Evolutionary conservation across 2,797 vertebrate genomes (phyloP).

Genomic region (Mycteria americana): DNA sequence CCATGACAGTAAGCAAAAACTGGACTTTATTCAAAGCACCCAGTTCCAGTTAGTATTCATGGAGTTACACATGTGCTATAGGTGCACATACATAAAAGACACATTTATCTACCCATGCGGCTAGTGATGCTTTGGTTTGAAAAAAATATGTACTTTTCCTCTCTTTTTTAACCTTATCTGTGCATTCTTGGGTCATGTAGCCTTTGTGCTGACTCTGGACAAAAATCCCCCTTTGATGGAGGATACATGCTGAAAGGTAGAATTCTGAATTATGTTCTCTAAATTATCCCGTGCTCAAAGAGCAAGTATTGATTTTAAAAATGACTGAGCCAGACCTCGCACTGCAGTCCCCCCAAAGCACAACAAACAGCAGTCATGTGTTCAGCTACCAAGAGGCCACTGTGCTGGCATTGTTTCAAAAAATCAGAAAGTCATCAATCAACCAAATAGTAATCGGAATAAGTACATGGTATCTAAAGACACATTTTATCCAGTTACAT

Average conservation of each 20-base stretch:
- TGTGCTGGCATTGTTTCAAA: constrained; percentile 79
- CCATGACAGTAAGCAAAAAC: not conserved
- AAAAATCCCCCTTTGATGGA: constrained; percentile 82
- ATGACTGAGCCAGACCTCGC: constrained; percentile 91
- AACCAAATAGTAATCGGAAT: constrained; percentile 73
- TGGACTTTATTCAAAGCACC: not conserved
- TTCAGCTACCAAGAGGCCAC: constrained; percentile 69
- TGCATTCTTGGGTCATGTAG: constrained; percentile 73
- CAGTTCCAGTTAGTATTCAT: not conserved
- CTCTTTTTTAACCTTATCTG: constrained; percentile 74
- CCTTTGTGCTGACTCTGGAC: constrained; percentile 79
- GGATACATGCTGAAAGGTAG: constrained; percentile 90
- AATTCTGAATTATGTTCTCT: constrained; percentile 99
- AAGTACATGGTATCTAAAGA: constrained; percentile 74
- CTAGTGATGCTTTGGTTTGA: not conserved
- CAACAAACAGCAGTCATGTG: constrained; percentile 75
- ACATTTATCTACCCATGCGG: not conserved
- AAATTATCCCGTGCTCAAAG: constrained; percentile 89
- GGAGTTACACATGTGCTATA: not conserved
- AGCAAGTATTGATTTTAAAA: constrained; percentile 95
- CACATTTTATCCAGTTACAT: constrained; percentile 73
- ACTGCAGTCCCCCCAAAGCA: constrained; percentile 78
- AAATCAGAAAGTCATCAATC: constrained; percentile 81
- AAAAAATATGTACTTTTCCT: constrained; percentile 43
- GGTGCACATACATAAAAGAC: not conserved